These are phyloP conservation scores for Hypselothyrea guttata DNA, from an alignment of 2,888 invertebrate genomes.

Conservation along the genomic window DNA sequence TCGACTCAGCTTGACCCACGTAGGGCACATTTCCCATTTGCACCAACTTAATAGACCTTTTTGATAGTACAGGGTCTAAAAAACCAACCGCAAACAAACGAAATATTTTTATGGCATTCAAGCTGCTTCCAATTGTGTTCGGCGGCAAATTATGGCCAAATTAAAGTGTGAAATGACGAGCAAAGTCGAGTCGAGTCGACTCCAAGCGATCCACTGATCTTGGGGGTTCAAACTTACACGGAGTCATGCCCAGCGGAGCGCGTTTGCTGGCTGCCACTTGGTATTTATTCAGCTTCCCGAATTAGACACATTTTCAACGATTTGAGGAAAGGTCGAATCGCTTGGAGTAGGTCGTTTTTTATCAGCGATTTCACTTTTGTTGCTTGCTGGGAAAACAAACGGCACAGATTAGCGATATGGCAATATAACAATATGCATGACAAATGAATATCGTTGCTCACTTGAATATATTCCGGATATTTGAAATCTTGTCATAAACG, in stretches of 20 bases:
- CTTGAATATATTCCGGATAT: conserved; percentile 21
- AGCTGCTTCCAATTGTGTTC: conserved; percentile 53
- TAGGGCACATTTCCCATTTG: too few relatives aligned
- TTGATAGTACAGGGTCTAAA: too few relatives aligned
- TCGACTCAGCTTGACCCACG: too few relatives aligned
- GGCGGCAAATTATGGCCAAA: conserved; percentile 39
- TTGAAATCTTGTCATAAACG: conserved; percentile 14
- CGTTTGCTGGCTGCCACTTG: conserved; percentile 16
- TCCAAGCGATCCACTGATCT: conserved; percentile 7
- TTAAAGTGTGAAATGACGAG: conserved; percentile 42
- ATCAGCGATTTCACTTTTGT: conserved; percentile 70
- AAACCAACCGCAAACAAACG: conserved; percentile 44
- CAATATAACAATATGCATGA: conserved; percentile 41
- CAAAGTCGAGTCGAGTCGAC: conserved; percentile 10
- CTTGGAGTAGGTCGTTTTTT: conserved; percentile 36
- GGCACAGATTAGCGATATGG: conserved; percentile 36
- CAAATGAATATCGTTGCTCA: conserved; percentile 7
- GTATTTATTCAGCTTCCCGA: conserved; percentile 22
- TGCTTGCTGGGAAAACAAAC: conserved; percentile 24
- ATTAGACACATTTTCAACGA: conserved; percentile 10
- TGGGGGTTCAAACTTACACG: conserved; percentile 26
- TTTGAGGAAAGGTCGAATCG: not conserved
- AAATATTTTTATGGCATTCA: conserved; percentile 38
- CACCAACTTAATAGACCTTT: too few relatives aligned
- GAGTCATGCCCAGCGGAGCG: conserved; percentile 55